These are phyloP conservation scores for Toxonevra muliebris DNA, from an alignment of 2,888 invertebrate species.

Conservation along the genomic window DNA sequence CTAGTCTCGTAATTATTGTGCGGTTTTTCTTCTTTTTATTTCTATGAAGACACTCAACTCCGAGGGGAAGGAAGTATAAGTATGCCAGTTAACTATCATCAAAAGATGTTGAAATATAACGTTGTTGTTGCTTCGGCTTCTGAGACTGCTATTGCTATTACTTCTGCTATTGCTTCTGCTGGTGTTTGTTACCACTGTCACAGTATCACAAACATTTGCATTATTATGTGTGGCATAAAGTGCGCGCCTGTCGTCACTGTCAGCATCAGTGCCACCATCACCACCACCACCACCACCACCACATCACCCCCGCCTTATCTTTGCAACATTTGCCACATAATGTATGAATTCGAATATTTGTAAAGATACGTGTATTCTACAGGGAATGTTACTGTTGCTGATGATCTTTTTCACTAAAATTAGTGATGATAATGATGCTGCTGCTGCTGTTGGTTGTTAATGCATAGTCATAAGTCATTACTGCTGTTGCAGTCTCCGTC, in stretches of 20 bases:
- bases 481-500: not conserved
- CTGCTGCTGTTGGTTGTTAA: too few species aligned
- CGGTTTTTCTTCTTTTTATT: not conserved
- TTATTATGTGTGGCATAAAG: not conserved
- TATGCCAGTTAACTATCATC: too few species aligned
- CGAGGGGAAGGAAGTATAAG: too few species aligned
- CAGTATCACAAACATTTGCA: not conserved
- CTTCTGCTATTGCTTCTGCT: not conserved
- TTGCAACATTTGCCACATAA: not conserved
- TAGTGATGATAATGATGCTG: not conserved
- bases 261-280: not conserved
- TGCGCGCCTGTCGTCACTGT: not conserved
- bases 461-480: too few species aligned
- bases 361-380: not conserved
- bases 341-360: too few species aligned
- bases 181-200: not conserved
- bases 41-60: too few species aligned
- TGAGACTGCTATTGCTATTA: not conserved
- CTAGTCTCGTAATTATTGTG: not conserved
- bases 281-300: too few species aligned
- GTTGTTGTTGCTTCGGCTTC: not conserved
- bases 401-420: conserved; percentile 1
- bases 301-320: not conserved
- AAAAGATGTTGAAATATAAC: not conserved
- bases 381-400: not conserved